Evolutionary conservation across 2,888 invertebrate species (phyloP).

Genomic region (Andrena bucephala): DNA sequence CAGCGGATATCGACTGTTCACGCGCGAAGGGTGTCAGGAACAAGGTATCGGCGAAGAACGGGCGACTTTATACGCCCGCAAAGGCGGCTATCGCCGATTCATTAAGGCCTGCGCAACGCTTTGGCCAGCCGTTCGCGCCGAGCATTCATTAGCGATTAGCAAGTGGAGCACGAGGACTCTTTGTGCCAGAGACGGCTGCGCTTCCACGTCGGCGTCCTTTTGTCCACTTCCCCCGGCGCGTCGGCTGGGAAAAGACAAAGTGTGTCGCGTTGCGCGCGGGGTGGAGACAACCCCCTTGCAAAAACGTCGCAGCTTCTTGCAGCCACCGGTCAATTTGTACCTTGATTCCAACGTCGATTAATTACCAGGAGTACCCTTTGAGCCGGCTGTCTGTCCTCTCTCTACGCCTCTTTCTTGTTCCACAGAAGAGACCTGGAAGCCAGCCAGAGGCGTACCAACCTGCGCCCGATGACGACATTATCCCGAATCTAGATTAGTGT

Average conservation of each 20-base stretch:
- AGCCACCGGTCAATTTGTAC: constrained; percentile 17
- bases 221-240: constrained; percentile 7
- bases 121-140: constrained; percentile 12
- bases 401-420: constrained; percentile 50
- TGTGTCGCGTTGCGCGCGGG: background rate
- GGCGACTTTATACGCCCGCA: background rate
- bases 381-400: constrained; percentile 31
- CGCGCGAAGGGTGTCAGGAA: background rate
- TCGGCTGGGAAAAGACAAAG: background rate
- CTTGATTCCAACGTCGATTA: constrained; percentile 53
- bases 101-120: background rate
- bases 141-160: constrained; percentile 26
- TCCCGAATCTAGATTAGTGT: constrained; percentile 77
- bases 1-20: too few species aligned
- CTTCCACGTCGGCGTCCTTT: constrained; percentile 7
- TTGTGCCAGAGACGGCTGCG: background rate
- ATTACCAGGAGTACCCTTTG: constrained; percentile 56
- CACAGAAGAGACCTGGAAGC: constrained; percentile 66
- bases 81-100: background rate
- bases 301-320: constrained; percentile 22
- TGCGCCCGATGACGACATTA: constrained; percentile 70
- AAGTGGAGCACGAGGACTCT: constrained; percentile 41
- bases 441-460: constrained; percentile 64
- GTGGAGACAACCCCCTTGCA: background rate
- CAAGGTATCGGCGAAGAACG: background rate